Conservation (phyloP, 1,140 invertebrate species). For the Eueides isabella region DNA sequence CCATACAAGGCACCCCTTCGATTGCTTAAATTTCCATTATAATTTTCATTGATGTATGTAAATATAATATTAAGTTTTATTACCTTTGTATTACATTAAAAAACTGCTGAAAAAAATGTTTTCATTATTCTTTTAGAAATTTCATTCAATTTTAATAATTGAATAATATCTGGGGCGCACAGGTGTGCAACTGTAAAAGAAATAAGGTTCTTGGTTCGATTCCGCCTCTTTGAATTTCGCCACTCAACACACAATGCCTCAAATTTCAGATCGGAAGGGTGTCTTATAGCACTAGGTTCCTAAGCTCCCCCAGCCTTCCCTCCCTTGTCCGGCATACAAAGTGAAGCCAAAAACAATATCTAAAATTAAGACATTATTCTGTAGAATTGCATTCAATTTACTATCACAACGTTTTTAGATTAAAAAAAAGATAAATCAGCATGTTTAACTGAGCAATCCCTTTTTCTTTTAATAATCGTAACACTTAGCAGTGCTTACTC, state of each 20-base stretch:
- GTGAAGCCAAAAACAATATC: not conserved
- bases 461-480: constrained; percentile 27
- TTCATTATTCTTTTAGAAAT: too few species aligned
- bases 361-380: not conserved
- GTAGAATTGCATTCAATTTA: constrained; percentile 1
- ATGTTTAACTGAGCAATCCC: not conserved
- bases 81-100: constrained; percentile 36
- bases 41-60: constrained; percentile 32
- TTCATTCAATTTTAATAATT: too few species aligned
- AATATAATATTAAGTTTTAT: constrained; percentile 22
- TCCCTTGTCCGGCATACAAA: too few species aligned
- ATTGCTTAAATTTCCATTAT: constrained; percentile 71
- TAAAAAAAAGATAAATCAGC: not conserved
- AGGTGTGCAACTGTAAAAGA: too few species aligned
- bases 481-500: constrained; percentile 13
- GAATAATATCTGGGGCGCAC: too few species aligned
- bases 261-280: too few species aligned
- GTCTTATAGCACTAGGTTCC: too few species aligned
- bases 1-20: constrained; percentile 59
- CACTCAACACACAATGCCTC: too few species aligned
- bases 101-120: too few species aligned
- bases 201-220: too few species aligned
- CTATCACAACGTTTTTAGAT: not conserved
- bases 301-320: too few species aligned
- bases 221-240: too few species aligned